Conservation (phyloP, 1,140 invertebrate species). For the Drosophila tristis region DNA sequence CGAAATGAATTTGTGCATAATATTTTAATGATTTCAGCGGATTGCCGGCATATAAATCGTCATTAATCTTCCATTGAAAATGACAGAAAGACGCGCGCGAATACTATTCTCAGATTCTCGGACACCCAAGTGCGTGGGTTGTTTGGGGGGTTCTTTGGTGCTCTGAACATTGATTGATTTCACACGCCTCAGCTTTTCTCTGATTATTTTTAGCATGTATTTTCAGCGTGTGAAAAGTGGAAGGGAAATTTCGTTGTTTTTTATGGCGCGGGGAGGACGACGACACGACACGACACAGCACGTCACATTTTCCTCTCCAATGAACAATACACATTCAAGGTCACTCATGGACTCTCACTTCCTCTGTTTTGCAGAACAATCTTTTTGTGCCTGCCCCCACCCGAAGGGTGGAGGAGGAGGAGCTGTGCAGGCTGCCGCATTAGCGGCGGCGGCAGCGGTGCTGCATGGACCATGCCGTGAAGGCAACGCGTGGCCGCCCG, state of each 20-base stretch:
- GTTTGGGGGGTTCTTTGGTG: constrained; percentile 5
- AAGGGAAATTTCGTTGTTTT: constrained; percentile 53
- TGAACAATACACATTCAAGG: constrained; percentile 21
- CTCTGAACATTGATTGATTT: constrained; percentile 77
- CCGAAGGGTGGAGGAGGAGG: constrained; percentile 4
- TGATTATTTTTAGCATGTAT: constrained; percentile 74
- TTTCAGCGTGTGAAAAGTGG: constrained; percentile 26
- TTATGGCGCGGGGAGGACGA: constrained; percentile 18
- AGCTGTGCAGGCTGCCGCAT: constrained; percentile 46
- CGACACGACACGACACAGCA: neutral
- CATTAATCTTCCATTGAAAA: constrained; percentile 59
- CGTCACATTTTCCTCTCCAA: constrained; percentile 51
- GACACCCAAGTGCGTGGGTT: constrained; percentile 13
- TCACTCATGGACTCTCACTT: constrained; percentile 4
- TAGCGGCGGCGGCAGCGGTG: constrained; percentile 62
- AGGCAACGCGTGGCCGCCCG: constrained; percentile 90
- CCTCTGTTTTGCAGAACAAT: constrained; percentile 50
- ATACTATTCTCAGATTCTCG: constrained; percentile 13
- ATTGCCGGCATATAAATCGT: constrained; percentile 72
- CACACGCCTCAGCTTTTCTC: constrained; percentile 56
- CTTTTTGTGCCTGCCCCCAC: constrained; percentile 18
- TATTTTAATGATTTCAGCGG: constrained; percentile 77
- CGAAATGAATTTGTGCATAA: constrained; percentile 76
- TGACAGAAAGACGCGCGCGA: no score
- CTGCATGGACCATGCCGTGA: constrained; percentile 93